Evolutionary conservation across 2,797 vertebrate genomes (phyloP).

Genomic region (Sus cebifrons): DNA sequence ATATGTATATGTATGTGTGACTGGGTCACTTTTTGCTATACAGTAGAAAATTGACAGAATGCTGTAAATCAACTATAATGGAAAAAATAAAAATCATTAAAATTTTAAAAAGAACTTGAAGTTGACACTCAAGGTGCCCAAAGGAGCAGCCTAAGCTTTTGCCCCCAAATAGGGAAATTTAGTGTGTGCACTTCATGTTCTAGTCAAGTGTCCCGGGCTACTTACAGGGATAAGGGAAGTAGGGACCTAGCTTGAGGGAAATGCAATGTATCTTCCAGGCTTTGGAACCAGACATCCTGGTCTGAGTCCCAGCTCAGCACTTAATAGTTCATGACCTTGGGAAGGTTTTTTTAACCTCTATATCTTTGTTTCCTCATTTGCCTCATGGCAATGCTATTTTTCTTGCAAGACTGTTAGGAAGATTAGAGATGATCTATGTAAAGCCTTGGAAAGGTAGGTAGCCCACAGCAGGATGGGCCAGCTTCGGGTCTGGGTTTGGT

Average conservation of each 20-base stretch:
- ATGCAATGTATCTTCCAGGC: neutral
- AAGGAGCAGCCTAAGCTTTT: neutral
- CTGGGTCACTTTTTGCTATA: too few species aligned
- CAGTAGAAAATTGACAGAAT: too few species aligned
- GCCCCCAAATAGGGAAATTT: neutral
- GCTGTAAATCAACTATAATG: too few species aligned
- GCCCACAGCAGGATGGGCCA: neutral
- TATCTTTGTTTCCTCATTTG: neutral
- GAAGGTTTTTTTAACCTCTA: neutral
- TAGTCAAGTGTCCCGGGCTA: neutral
- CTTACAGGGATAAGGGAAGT: neutral
- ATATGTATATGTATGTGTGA: too few species aligned
- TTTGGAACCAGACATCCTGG: neutral
- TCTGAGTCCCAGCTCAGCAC: neutral
- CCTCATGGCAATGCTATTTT: neutral
- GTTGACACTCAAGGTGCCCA: neutral
- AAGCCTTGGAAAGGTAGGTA: neutral
- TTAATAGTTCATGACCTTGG: neutral
- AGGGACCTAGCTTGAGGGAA: neutral
- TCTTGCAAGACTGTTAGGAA: neutral
- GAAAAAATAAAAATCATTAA: too few species aligned
- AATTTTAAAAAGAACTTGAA: neutral
- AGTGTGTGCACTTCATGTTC: neutral
- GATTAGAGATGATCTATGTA: neutral
- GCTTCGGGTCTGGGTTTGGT: slow-evolving; percentile 24